These are phyloP conservation scores for Zeus faber DNA, from an alignment of 2,113 vertebrate genomes.

Conservation along the genomic window DNA sequence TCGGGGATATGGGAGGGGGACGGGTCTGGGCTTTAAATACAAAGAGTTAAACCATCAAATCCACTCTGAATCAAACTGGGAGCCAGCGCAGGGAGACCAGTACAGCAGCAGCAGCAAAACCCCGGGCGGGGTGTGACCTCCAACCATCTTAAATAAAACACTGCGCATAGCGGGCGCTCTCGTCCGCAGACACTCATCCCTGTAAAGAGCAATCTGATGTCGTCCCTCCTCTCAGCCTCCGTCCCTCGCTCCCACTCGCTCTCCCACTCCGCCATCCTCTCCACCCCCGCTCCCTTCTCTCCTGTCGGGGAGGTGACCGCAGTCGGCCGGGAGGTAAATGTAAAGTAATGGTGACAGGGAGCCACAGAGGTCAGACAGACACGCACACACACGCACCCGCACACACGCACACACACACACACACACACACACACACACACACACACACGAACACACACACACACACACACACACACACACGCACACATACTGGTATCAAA, in stretches of 20 bases:
- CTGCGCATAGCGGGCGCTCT: background rate
- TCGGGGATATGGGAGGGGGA: too few species aligned
- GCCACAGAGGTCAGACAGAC: background rate
- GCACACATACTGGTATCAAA: too few species aligned
- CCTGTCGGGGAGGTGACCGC: background rate
- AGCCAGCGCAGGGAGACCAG: too few species aligned
- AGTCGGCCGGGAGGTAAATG: background rate
- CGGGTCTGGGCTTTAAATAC: too few species aligned
- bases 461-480: background rate
- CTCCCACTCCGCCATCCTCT: background rate
- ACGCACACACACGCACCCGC: background rate
- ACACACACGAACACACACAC: background rate
- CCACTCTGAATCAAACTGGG: too few species aligned
- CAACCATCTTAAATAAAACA: too few species aligned
- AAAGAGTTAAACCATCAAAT: too few species aligned
- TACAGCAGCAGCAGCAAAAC: too few species aligned
- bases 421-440: background rate
- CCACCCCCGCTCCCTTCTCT: background rate
- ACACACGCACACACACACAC: constrained; percentile 10
- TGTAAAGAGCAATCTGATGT: background rate
- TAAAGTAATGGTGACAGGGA: background rate
- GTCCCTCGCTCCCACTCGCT: background rate
- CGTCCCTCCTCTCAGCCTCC: background rate
- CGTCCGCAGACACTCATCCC: background rate
- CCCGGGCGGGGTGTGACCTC: too few species aligned